phyloP scores from a whole-genome alignment of 2,888 invertebrate genomes.

The Harpagoxenus sublaevis region DNA sequence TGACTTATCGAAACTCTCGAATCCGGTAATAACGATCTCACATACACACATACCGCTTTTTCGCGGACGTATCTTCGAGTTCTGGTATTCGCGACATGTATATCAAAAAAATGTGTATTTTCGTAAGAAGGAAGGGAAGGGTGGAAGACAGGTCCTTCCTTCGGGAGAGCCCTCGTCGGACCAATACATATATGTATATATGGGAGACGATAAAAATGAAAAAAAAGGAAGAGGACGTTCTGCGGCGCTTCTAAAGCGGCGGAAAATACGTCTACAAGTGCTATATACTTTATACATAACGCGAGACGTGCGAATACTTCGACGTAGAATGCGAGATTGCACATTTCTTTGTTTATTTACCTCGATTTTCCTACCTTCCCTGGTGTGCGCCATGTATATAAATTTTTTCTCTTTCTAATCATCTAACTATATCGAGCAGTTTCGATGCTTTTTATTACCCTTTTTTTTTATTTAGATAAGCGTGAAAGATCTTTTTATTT shows the following conservation, averaged over 20 bases:
- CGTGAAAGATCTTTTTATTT: slow-evolving; percentile 23
- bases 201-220: slow-evolving; percentile 45
- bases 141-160: slow-evolving; percentile 63
- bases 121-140: slow-evolving; percentile 57
- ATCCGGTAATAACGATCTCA: slow-evolving; percentile 69
- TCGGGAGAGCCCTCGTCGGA: slow-evolving; percentile 69
- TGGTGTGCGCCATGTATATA: not conserved
- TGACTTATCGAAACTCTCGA: slow-evolving; percentile 53
- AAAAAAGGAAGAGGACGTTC: slow-evolving; percentile 20
- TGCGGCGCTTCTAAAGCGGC: slow-evolving; percentile 44
- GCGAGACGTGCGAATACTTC: slow-evolving; percentile 24
- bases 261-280: slow-evolving; percentile 25
- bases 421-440: not conserved
- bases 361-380: slow-evolving; percentile 6
- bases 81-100: slow-evolving; percentile 52
- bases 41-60: slow-evolving; percentile 29
- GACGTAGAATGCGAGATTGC: slow-evolving; percentile 40
- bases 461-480: slow-evolving; percentile 1
- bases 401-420: slow-evolving; percentile 13
- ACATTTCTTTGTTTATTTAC: slow-evolving; percentile 36
- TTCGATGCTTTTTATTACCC: not conserved
- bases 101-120: slow-evolving; percentile 73
- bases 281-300: slow-evolving; percentile 24
- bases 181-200: slow-evolving; percentile 67
- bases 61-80: slow-evolving; percentile 55